Evolutionary conservation across 2,797 vertebrate species (phyloP), one percentile per base, ranked within the genome.

Genomic region (Arremon aurantiirostris): DNA sequence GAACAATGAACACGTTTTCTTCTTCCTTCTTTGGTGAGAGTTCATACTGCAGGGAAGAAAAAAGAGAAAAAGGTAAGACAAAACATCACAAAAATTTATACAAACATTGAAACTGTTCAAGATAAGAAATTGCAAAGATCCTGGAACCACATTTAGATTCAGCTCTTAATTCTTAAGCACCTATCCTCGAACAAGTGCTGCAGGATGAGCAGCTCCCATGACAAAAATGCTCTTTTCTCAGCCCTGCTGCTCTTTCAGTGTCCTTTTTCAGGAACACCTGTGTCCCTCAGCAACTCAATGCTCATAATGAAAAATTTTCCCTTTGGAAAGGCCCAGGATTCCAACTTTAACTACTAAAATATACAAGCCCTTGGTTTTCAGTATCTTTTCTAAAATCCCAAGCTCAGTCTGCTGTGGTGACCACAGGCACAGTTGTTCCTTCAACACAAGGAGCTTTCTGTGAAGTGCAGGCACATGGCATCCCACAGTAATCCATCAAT

Each of bases 31-130:
- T 87, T 81, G 6, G 4, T 46, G 72, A 17, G 0, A 1, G n/a
- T 21, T 95, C 94, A 61, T 89, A 7, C 97, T 97, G 95, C 34
- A 68, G 30, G 12, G 35, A 77, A 94, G 37, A 91, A 46, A 56
- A 63, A 83, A 84, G 73, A 82, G 81, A 83, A 84, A 76, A 82
- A 79, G 1, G n/a, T 16, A 41, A 60, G 19, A 19, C 10, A 70
- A 65, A 82, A 22, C 3, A 35, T 5, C 2, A 2, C 44, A 69
- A 22, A 70, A 78, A 11, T 3, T 72, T 46, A 9, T 24, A 39
- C 4, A 52, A 81, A 44, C 1, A 1, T 7, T 32, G 28, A 14
- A 41, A 24, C 34, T 19, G 3, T 8, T 35, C 27, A 65, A 65
- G 14, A 22, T 22, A 22, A 49, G 9, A 66, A 93, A n/a, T 13